phyloP scores from a whole-genome alignment of 1,140 invertebrate genomes.

The Triops longicaudatus region DNA sequence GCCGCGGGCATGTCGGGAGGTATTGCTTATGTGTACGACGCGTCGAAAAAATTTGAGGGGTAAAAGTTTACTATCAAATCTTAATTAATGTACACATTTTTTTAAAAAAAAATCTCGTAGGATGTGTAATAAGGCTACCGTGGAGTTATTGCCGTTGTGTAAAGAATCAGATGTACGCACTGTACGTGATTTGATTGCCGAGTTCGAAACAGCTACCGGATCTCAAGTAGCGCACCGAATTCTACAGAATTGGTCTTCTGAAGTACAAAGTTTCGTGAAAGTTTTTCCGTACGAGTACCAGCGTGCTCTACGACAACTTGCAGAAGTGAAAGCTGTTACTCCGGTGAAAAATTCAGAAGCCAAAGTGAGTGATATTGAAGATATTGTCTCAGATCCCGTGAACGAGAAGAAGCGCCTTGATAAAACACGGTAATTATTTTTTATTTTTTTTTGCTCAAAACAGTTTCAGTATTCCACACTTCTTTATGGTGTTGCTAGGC shows the following conservation, averaged over 20 bases:
- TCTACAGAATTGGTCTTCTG: conserved; percentile 70
- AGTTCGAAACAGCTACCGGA: conserved; percentile 84
- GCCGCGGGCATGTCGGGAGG: conserved; percentile 98
- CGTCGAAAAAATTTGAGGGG: conserved; percentile 49
- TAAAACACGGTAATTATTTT: conserved; percentile 16
- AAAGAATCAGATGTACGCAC: conserved; percentile 66
- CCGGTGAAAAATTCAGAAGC: conserved; percentile 41
- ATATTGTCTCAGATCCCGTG: conserved; percentile 62
- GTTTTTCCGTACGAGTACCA: conserved; percentile 98
- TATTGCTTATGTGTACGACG: conserved; percentile 90
- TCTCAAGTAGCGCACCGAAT: conserved; percentile 74
- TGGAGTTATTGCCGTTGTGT: conserved; percentile 74
- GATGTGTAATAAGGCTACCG: conserved; percentile 82
- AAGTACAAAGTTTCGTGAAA: conserved; percentile 78
- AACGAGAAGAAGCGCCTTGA: conserved; percentile 68
- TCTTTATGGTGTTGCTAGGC: neutral
- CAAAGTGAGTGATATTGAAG: conserved; percentile 75
- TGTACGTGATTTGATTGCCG: conserved; percentile 67
- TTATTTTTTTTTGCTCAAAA: neutral
- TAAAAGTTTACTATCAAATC: neutral
- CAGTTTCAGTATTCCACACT: neutral
- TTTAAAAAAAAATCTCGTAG: neutral
- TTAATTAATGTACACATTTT: neutral
- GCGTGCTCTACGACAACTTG: conserved; percentile 68
- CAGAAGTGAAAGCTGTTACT: conserved; percentile 44